Evolutionary conservation across 2,888 invertebrate species (phyloP), one percentile per base, ranked within the genome.

Genomic region (Celastrina argiolus): DNA sequence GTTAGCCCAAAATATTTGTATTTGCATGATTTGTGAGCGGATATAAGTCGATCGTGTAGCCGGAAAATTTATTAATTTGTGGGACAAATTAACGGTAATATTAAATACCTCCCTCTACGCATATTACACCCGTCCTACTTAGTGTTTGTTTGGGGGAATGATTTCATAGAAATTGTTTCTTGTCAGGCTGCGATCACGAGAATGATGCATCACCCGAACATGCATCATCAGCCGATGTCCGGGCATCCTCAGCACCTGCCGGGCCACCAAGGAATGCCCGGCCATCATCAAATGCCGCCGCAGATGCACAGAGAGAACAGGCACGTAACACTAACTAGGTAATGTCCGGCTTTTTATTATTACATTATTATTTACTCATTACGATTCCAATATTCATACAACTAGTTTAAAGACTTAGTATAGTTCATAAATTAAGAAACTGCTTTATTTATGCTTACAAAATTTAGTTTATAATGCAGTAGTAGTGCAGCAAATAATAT

Each of bases 1-100:
- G 94, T 94, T 94, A 93, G 94, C 94, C 94, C 94, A 94, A 94
- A 88, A 81, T 82, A 77, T 75, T 78, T 75, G 81, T 74, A 78
- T 76, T 80, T 80, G 82, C 81, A 80, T 81, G 76, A 82, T 81
- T 82, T 79, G 80, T 80, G 76, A 80, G 83, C 85, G 85, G 85
- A 84, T 87, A 81, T 82, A 83, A 85, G 85, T 81, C 76, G 73
- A 78, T 83, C 76, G 78, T 76, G 78, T 82, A 87, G 82, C 80
- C 71, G 77, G 75, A 70, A 69, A 64, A 66, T 78, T 75, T 77
- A 70, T 80, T 81, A 79, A 72, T 74, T 76, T 73, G 76, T 76
- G 73, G 74, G 72, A 76, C 77, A 75, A 78, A 79, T 73, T 77
- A 78, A 81, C 82, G 88, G 88, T 88, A 82, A 85, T 85, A 28